A percentile compares a stretch with the other conserved stretches of the same genome.
These are phyloP conservation scores for Apomyelois bistriatella DNA, from an alignment of 2,888 invertebrate species.

Conservation along the genomic window DNA sequence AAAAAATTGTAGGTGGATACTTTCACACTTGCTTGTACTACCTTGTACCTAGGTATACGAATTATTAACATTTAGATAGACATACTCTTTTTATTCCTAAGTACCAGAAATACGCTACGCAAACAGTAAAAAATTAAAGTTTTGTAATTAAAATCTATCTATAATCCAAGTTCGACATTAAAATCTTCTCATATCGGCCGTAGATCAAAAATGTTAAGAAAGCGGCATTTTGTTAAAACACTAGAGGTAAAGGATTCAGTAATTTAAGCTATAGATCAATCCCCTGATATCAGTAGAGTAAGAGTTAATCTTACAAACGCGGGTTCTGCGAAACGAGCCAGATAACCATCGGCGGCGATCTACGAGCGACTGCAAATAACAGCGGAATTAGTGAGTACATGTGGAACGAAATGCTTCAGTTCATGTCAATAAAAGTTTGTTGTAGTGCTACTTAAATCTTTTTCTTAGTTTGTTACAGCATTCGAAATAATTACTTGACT, in stretches of 20 bases:
- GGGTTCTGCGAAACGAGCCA: conserved; percentile 12
- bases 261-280: not conserved
- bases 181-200: too few relatives aligned
- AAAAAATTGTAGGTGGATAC: conserved; percentile 11
- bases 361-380: conserved; percentile 9
- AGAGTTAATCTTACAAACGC: conserved; percentile 14
- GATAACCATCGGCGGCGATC: conserved; percentile 16
- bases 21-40: not conserved
- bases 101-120: too few relatives aligned
- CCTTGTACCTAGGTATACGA: too few relatives aligned
- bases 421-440: not conserved
- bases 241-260: conserved; percentile 4
- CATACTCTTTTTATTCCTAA: too few relatives aligned
- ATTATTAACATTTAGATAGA: too few relatives aligned
- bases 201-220: not conserved
- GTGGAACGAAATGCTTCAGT: not conserved
- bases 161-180: too few relatives aligned
- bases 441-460: not conserved
- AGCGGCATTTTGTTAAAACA: conserved; percentile 5
- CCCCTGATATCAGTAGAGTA: not conserved
- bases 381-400: conserved; percentile 2
- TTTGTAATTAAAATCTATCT: too few relatives aligned
- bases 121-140: too few relatives aligned
- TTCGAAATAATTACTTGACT: not conserved
- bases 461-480: not conserved